Evolutionary conservation across 2,113 vertebrate genomes (phyloP), one percentile per base, ranked within the genome.

Genomic region (Solea senegalensis): DNA sequence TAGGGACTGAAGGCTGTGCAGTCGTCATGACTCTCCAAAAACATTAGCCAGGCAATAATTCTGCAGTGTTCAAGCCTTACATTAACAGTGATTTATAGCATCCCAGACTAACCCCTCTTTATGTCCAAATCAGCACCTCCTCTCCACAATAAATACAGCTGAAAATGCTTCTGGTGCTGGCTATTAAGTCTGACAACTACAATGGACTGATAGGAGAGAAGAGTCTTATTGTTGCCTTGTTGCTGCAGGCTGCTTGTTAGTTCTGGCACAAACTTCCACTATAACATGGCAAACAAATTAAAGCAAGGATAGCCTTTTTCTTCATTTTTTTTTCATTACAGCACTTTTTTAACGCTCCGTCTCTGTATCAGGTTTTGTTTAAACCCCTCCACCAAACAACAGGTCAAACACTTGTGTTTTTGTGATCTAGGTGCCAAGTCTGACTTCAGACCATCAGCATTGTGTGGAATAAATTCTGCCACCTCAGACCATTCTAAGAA

Each of bases 51-150:
- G 52, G 41, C 59, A 69, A 53, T 49, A 69, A 54, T 16, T 74
- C 60, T 72, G 12, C 27, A 21, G 28, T 51, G 53, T 65, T 40
- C 3, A 34, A 49, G 15, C 57, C 21, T 69, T 66, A 55, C 34
- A 72, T 78, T 53, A 69, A 55, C 5, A 0, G 8, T 68, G 71
- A 81, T 81, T 76, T 68, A 77, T 64, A 12, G 14, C 51, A 53
- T 49, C 10, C 10, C 52, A 9, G 15, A 55, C 53, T 7, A 5
- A 10, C 10, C 43, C 21, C 7, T 28, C 13, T 7, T 3, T 8
- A 40, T 46, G 14, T 48, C 43, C 12, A 59, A 27, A 68, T 53
- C 68, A 51, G 16, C 59, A 50, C 68, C 11, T 61, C 50, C 51
- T 67, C 12, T 16, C 10, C 45, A 26, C 21, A 50, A 15, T 65